Evolutionary conservation across 2,888 invertebrate species (phyloP), one percentile per base, ranked within the genome.

Genomic region (Stramonita haemastoma): DNA sequence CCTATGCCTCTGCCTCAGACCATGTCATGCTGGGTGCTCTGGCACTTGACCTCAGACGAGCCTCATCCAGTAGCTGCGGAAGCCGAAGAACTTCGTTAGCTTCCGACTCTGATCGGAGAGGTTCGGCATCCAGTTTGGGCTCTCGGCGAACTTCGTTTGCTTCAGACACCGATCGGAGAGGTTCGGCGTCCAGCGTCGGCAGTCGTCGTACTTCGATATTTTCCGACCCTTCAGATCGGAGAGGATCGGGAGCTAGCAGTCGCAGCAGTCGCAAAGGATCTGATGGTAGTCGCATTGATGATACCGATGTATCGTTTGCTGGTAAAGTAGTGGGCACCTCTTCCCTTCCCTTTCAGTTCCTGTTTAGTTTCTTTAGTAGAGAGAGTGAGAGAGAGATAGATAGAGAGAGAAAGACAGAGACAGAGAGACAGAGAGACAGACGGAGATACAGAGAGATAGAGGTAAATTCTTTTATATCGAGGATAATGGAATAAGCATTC

Each of bases 91-190:
- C 91, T 11, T 91, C 90, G 19, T n/a, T 91, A 81, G 91, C 91
- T 13, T 91, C 90, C 29, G 90, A 90, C n/a, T 90, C 91, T 0
- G 90, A 91, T 90, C 90, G 95, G 29, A 90, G 95, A 56, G 94
- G 94, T 6, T 94, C 94, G 32, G 94, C 93, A 34, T 94, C 94
- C 91, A 94, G 94, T 89, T 90, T 94, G 26, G 93, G 94, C 89
- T 94, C 94, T 91, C 92, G 95, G 89, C 91, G 94, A 86, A 94
- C 94, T 8, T 94, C 94, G 66, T 90, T 94, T 29, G 94, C 93
- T 13, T 94, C 94, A 26, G 94, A 94, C 91, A 91, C 92, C 34
- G 94, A 94, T 89, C 91, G 94, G 29, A 92, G 94, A 22, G 94
- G 94, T 15, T 94, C 94, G 29, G 94, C 93, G 22, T 93, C 93